Evolutionary conservation across 1,140 invertebrate genomes (phyloP).

Genomic region (Papilio helenus): DNA sequence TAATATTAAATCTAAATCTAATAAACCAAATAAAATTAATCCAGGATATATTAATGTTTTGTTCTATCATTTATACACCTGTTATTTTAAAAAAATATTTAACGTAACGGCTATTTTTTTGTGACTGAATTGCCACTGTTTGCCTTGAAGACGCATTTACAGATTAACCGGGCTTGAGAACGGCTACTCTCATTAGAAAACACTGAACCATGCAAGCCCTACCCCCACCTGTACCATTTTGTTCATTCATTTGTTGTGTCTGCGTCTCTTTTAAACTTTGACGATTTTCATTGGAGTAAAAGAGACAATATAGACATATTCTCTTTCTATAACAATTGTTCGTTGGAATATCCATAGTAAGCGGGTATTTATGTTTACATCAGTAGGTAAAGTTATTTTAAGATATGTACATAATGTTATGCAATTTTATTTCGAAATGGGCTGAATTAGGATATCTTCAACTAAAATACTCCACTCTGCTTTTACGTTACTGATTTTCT

Average conservation of each 20-base stretch:
- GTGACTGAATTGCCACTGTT: too few species aligned
- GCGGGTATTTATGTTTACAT: slow-evolving; percentile 8
- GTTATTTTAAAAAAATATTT: background rate
- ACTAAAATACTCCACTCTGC: too few species aligned
- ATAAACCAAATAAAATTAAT: background rate
- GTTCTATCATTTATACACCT: background rate
- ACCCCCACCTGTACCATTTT: background rate
- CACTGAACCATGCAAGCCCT: background rate
- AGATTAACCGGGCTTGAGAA: too few species aligned
- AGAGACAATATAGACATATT: background rate
- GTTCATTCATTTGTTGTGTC: background rate
- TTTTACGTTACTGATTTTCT: background rate
- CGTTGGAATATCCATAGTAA: background rate
- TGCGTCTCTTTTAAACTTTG: background rate
- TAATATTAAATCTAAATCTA: background rate
- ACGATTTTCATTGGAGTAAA: background rate
- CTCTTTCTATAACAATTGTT: background rate
- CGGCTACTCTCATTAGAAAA: background rate
- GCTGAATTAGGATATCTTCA: background rate
- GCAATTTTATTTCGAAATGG: background rate
- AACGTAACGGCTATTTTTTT: too few species aligned
- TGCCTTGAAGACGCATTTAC: too few species aligned
- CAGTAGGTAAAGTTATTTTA: background rate
- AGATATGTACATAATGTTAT: background rate
- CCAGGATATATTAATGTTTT: background rate